Percentiles rank a stretch among this genome's conserved stretches.
phyloP scores from a whole-genome alignment of 2,888 invertebrate species.

The Linnaemya tessellans region DNA sequence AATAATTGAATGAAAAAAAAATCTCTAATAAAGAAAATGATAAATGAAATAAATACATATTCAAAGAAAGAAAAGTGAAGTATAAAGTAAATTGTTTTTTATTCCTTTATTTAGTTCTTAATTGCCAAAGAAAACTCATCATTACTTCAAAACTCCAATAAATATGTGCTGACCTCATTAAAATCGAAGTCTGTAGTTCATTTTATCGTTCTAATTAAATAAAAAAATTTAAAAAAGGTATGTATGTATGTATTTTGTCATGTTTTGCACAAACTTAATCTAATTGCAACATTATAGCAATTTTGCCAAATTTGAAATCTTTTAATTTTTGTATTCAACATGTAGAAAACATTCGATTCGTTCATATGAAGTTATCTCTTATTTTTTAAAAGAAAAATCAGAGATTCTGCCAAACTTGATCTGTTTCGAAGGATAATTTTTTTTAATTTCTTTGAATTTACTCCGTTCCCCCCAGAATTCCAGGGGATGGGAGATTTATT shows the following conservation, averaged over 20 bases:
- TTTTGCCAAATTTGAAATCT: too few species aligned
- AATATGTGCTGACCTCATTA: constrained; percentile 48
- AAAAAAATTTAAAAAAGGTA: neutral
- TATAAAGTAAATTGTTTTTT: constrained; percentile 38
- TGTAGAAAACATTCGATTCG: too few species aligned
- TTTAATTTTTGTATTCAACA: too few species aligned
- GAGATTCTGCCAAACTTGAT: too few species aligned
- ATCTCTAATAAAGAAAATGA: constrained; percentile 26
- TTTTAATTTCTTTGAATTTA: too few species aligned
- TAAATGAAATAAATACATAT: constrained; percentile 48
- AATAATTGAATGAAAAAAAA: constrained; percentile 14
- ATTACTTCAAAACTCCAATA: constrained; percentile 38
- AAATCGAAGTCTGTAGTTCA: neutral
- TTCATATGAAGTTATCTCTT: too few species aligned
- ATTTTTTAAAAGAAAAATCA: too few species aligned
- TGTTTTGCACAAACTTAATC: neutral
- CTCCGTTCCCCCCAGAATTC: too few species aligned
- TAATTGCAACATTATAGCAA: too few species aligned
- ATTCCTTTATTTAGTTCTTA: neutral
- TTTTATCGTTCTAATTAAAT: neutral
- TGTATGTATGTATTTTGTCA: neutral
- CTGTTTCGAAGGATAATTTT: too few species aligned
- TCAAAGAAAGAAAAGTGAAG: constrained; percentile 44
- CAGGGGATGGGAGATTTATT: too few species aligned
- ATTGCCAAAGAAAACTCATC: constrained; percentile 20